phyloP scores from a whole-genome alignment of 1,140 invertebrate genomes.

The Drosophila pruinosa region DNA sequence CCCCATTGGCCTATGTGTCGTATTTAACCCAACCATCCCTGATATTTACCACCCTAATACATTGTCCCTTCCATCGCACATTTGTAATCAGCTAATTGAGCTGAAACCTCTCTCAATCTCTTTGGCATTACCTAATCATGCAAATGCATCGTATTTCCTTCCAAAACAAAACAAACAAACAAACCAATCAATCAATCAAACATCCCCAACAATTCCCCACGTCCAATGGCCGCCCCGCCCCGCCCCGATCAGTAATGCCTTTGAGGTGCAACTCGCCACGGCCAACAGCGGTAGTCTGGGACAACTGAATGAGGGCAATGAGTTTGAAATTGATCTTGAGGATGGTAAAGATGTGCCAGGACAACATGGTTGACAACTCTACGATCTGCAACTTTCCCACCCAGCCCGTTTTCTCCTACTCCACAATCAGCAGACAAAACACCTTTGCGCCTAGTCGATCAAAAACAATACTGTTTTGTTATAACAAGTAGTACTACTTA shows the following conservation, averaged over 20 bases:
- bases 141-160: conserved; percentile 27
- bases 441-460: conserved; percentile 22
- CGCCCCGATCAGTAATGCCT: conserved; percentile 50
- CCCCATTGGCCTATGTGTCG: not conserved
- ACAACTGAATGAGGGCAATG: conserved; percentile 34
- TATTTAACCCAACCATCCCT: not conserved
- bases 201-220: conserved; percentile 3
- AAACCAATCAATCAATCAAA: not conserved
- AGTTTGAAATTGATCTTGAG: conserved; percentile 14
- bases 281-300: conserved; percentile 29
- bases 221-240: not conserved
- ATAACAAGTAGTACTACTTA: conserved; percentile 3
- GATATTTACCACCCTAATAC: not conserved
- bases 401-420: not conserved
- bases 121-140: conserved; percentile 8
- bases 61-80: not conserved
- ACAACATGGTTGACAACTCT: not conserved
- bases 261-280: conserved; percentile 41
- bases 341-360: conserved; percentile 32
- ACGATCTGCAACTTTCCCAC: not conserved
- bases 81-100: conserved; percentile 11
- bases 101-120: not conserved
- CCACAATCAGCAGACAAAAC: not conserved
- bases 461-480: not conserved
- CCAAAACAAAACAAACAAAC: conserved; percentile 2